Conservation (phyloP, 64 coral and sea anemone species). For the Montipora efflorescens region DNA sequence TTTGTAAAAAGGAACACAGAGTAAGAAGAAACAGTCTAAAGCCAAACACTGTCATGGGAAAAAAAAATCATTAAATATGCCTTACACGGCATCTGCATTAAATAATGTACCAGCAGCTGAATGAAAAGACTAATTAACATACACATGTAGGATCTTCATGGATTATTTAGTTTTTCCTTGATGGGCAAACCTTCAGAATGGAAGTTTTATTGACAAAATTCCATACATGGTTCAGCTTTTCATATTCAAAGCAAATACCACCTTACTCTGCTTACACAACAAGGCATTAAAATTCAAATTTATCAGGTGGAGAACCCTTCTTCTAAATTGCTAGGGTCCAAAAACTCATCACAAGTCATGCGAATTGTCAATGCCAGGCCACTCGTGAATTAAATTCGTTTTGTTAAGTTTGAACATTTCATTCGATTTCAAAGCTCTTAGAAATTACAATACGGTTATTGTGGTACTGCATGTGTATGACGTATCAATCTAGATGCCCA, state of each 20-base stretch:
- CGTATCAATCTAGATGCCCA: too few species aligned
- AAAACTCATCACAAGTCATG: too few species aligned
- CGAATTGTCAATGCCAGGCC: too few species aligned
- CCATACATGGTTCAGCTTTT: constrained; percentile 41
- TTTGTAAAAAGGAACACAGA: background rate
- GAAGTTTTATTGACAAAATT: constrained; percentile 24
- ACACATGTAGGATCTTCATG: constrained; percentile 32
- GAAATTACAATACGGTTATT: too few species aligned
- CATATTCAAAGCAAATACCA: constrained; percentile 17
- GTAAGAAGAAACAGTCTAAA: background rate
- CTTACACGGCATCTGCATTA: background rate
- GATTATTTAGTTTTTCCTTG: constrained; percentile 58
- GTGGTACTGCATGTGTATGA: too few species aligned
- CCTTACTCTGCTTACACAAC: constrained; percentile 13
- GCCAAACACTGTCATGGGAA: background rate
- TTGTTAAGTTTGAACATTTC: too few species aligned
- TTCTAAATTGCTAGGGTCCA: background rate
- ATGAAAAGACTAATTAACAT: constrained; percentile 50
- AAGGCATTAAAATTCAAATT: constrained; percentile 12
- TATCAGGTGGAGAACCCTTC: background rate
- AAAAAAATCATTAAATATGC: constrained; percentile 48
- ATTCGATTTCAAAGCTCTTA: too few species aligned
- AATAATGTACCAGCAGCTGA: constrained; percentile 20
- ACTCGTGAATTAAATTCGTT: too few species aligned
- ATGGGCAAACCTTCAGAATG: constrained; percentile 27